Evolutionary conservation across 2,888 invertebrate genomes (phyloP), one percentile per base, ranked within the genome.

Genomic region (Anticlea derivata): DNA sequence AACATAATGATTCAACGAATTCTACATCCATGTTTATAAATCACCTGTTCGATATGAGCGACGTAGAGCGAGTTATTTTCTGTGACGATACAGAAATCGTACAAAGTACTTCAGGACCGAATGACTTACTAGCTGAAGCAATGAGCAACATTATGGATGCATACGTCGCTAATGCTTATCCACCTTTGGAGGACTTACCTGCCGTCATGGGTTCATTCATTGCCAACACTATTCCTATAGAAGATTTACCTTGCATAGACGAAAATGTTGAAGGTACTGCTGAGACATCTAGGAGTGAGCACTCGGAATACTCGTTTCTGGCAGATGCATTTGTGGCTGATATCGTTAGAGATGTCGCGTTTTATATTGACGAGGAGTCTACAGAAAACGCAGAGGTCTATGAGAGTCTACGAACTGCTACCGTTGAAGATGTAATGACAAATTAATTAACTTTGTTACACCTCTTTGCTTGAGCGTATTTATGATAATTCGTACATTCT

Each of bases 21-120:
- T 83, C 81, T 1, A 83, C 88, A 4, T 83, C 86, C 0, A 78
- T 78, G 69, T 80, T 83, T 47, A 84, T 88, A 35, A 84, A 80
- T 51, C 70, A 83, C 52, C 66, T 88, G 29, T 88, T 87, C 55
- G 85, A 88, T 40, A 83, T 86, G 82, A 87, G 85, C 53, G 84
- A 85, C 27, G 80, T 86, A 13, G 83, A 83, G 53, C 68, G 53
- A 33, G 65, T 73, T 5, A 52, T 68, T 34, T 53, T 65, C 12
- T 60, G 62, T 22, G 68, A 78, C 26, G 75, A 80, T 13, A 50
- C 59, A 24, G 70, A 70, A 39, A 43, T 63, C 0, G 33, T 55
- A 33, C 54, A 70, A 55, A 65, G 30, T 39, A 61, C 57, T 33
- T 30, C 58, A 3, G 74, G 75, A 37, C 37, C 63, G 7, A 70